These are phyloP conservation scores for Sarotherodon lohbergeri DNA, from an alignment of 2,113 vertebrate genomes.

Conservation along the genomic window DNA sequence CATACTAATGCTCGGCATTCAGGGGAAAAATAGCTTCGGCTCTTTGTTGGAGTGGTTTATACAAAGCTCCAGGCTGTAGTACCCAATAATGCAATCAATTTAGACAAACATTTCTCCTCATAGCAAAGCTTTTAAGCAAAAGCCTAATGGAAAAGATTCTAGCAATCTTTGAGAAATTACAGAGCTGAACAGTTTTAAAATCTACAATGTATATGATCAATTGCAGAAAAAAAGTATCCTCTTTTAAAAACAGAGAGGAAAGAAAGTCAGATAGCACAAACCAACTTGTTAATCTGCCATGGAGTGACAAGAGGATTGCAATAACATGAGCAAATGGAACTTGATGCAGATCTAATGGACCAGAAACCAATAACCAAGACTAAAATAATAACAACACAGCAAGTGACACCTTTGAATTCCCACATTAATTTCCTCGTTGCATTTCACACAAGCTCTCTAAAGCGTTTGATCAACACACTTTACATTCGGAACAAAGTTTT, in stretches of 20 bases:
- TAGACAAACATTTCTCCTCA: not conserved
- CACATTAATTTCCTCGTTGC: not conserved
- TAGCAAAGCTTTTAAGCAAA: conserved; percentile 28
- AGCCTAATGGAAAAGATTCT: not conserved
- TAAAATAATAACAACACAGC: not conserved
- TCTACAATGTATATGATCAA: not conserved
- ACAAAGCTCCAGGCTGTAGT: not conserved
- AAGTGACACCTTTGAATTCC: not conserved
- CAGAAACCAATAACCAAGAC: not conserved
- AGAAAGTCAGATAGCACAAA: not conserved
- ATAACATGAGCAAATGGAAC: not conserved
- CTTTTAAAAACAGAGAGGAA: not conserved
- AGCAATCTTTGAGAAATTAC: not conserved
- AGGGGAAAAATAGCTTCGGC: not conserved
- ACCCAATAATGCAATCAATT: not conserved
- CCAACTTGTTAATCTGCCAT: not conserved
- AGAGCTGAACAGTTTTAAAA: not conserved
- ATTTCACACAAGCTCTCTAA: not conserved
- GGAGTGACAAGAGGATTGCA: not conserved
- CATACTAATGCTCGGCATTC: not conserved
- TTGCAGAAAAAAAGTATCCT: not conserved
- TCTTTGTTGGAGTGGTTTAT: not conserved
- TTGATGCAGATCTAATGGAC: not conserved
- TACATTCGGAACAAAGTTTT: not conserved
- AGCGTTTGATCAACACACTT: not conserved